Percentiles rank a stretch among this genome's conserved stretches.
phyloP scores from a whole-genome alignment of 2,888 invertebrate genomes.

The Onchidella celtica region DNA sequence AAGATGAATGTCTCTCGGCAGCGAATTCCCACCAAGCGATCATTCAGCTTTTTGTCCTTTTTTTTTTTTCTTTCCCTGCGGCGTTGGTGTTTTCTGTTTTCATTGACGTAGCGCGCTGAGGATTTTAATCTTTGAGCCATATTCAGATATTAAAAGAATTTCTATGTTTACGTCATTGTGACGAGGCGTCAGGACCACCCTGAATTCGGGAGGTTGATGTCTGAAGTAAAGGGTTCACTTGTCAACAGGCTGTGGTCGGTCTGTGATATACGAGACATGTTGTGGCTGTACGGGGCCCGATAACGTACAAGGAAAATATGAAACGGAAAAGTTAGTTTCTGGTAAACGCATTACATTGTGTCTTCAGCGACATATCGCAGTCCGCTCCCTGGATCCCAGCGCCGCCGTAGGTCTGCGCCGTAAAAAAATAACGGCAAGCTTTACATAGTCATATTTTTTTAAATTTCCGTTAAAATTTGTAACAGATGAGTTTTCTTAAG shows the following conservation, averaged over 20 bases:
- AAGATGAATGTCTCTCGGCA: background rate
- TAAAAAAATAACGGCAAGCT: too few relatives aligned
- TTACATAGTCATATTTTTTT: too few relatives aligned
- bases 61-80: background rate
- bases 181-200: slow-evolving; percentile 32
- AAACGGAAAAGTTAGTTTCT: slow-evolving; percentile 36
- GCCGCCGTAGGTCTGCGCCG: too few relatives aligned
- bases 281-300: slow-evolving; percentile 32
- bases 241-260: slow-evolving; percentile 15
- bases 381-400: too few relatives aligned
- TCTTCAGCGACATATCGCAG: too few relatives aligned
- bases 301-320: slow-evolving; percentile 29
- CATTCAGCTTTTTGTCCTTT: slow-evolving; percentile 1
- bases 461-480: too few relatives aligned
- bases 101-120: background rate
- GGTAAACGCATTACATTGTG: slow-evolving; percentile 40
- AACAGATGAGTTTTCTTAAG: too few relatives aligned
- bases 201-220: background rate
- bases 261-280: slow-evolving; percentile 39
- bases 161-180: slow-evolving; percentile 25
- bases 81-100: background rate
- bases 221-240: slow-evolving; percentile 23
- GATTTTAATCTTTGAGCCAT: slow-evolving; percentile 11
- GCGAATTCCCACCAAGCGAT: background rate
- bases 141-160: slow-evolving; percentile 15